Base-by-base conservation (phyloP, 2,888 invertebrate species). In the Timandra comae region DNA sequence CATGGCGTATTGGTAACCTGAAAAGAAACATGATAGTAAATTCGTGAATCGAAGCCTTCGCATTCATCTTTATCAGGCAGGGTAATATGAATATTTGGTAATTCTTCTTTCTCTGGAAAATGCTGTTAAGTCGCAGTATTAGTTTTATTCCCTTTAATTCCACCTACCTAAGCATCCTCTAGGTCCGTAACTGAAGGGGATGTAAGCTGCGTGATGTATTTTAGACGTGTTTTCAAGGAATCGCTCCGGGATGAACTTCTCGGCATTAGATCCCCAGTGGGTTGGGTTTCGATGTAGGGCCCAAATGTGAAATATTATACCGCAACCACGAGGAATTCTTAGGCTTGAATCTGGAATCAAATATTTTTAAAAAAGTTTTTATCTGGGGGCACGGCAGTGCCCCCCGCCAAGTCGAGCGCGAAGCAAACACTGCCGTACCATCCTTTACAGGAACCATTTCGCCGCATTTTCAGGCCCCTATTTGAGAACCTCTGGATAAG, bases 151-250 rank as follows among this genome's bases (percentile, higher is more conserved):
- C 1, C 6, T 16, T 23, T 7, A 23, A 6, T 1, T 16, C 16
- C 2, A 7, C 27, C 19, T 63, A 89, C 90, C 91, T 37, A 91
- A 90, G 49, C 91, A 91, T 57, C 90, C 91, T 24, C 91, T 80
- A 0, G 88, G 87, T 1, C 91, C 91, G 1, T 90, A 90, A 48
- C 90, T 90, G 46, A 91, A 91, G 0, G 91, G 91, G 28, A 91
- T 77, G 49, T 84, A 91, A 0, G 88, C 81, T 43, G 86, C 91
- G 0, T 90, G 88, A 70, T 91, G 89, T 25, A 88, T 72, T 2
- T 50, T 40, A 2, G 70, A 63, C 11, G 78, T 80, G 38, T 90
- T 87, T 0, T 63, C 48, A 1, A 70, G 29, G 39, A 74, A 77
- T 11, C 77, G 45, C 9, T 74, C 70, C 0, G 75, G 76, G n/a